phyloP scores from a whole-genome alignment of 2,113 vertebrate species.

The Phycodurus eques region DNA sequence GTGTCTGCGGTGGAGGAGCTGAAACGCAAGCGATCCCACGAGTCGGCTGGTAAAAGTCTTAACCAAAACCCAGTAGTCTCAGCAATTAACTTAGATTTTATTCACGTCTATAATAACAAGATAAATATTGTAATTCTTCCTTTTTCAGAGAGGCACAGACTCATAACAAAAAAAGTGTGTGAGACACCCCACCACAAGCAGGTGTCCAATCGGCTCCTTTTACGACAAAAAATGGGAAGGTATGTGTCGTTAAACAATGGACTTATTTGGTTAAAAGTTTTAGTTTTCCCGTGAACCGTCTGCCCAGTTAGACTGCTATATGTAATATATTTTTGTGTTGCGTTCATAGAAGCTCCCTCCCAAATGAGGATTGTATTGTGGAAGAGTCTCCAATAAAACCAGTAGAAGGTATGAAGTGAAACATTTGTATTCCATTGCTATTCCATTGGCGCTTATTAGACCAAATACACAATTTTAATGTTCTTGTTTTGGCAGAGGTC shows the following conservation, averaged over 20 bases:
- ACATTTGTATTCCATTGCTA: not conserved
- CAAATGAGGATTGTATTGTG: slow-evolving; percentile 76
- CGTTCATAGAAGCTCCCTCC: slow-evolving; percentile 75
- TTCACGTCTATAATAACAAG: not conserved
- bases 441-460: not conserved
- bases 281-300: not conserved
- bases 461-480: not conserved
- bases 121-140: not conserved
- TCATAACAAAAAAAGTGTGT: slow-evolving; percentile 86
- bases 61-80: not conserved
- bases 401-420: slow-evolving; percentile 68
- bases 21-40: slow-evolving; percentile 62
- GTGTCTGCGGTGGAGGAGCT: slow-evolving; percentile 85
- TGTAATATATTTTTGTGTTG: not conserved
- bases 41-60: slow-evolving; percentile 55
- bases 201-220: slow-evolving; percentile 80
- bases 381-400: slow-evolving; percentile 92
- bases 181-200: slow-evolving; percentile 92
- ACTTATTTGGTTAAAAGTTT: not conserved
- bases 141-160: slow-evolving; percentile 75
- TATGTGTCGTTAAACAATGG: slow-evolving; percentile 34
- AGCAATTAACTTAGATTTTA: too few relatives aligned
- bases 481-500: slow-evolving; percentile 62
- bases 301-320: not conserved
- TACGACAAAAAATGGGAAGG: slow-evolving; percentile 87